Conservation (phyloP, 2,797 vertebrate genomes). For the Tapirus indicus region DNA sequence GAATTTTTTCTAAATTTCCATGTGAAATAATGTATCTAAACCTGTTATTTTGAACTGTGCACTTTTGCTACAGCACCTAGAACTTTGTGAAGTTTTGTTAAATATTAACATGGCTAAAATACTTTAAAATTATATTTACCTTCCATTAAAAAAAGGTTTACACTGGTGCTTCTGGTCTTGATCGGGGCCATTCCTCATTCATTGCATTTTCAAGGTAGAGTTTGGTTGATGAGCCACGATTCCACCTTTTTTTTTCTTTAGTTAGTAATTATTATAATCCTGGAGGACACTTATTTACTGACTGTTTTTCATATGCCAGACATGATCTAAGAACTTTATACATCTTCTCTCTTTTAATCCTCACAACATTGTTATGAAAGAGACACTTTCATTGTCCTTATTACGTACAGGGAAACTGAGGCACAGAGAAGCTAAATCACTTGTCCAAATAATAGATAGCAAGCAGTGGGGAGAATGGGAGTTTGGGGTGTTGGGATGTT, state of each 20-base stretch:
- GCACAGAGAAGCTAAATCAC: background rate
- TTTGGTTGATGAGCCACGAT: background rate
- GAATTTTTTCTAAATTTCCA: background rate
- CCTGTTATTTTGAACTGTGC: background rate
- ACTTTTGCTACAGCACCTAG: background rate
- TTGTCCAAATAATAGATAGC: background rate
- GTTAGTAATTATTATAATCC: background rate
- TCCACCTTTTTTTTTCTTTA: background rate
- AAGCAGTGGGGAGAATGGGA: background rate
- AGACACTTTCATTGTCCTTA: background rate
- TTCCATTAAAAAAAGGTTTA: background rate
- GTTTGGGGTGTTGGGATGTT: background rate
- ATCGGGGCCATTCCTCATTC: background rate
- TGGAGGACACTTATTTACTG: background rate
- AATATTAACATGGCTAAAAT: background rate
- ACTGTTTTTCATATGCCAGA: background rate
- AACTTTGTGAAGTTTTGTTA: conserved; percentile 31
- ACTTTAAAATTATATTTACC: background rate
- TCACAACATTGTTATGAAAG: background rate
- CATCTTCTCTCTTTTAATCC: background rate
- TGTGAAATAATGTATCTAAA: background rate
- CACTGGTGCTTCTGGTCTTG: background rate
- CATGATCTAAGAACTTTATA: background rate
- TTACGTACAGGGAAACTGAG: background rate
- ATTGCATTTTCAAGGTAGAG: background rate